Conservation (phyloP, 2,113 vertebrate genomes). For the Thunnus thynnus region DNA sequence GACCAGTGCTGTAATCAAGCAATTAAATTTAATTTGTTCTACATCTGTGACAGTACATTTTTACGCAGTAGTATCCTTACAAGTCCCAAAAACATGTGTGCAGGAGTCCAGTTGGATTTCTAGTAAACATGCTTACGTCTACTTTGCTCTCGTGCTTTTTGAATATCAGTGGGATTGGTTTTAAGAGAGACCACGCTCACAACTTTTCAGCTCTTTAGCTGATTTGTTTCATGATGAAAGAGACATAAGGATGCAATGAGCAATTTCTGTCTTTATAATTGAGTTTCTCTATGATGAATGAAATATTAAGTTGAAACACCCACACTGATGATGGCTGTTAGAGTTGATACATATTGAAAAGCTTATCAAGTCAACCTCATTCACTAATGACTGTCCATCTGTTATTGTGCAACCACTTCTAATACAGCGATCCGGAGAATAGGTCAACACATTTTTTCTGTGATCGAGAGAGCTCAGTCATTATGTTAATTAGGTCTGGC, state of each 20-base stretch:
- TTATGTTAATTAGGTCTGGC: conserved; percentile 69
- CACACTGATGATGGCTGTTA: conserved; percentile 30
- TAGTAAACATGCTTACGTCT: too few relatives aligned
- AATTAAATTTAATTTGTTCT: too few relatives aligned
- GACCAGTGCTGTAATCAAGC: too few relatives aligned
- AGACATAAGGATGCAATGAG: conserved; percentile 10
- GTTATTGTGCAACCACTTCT: conserved; percentile 59
- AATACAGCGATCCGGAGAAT: conserved; percentile 48
- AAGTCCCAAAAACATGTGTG: too few relatives aligned
- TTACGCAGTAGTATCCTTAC: too few relatives aligned
- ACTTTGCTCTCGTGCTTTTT: neutral
- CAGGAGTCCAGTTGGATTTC: too few relatives aligned
- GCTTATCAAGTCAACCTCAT: conserved; percentile 69
- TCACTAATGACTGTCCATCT: conserved; percentile 78
- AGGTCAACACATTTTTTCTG: conserved; percentile 48
- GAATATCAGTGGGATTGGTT: neutral
- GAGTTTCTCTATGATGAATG: conserved; percentile 32
- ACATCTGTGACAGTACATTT: too few relatives aligned
- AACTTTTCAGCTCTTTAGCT: neutral
- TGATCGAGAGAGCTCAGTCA: conserved; percentile 49
- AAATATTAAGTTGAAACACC: conserved; percentile 32
- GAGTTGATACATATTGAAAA: conserved; percentile 42
- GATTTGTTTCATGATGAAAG: conserved; percentile 1
- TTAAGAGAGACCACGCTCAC: neutral
- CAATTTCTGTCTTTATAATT: conserved; percentile 22